Evolutionary conservation across 2,113 vertebrate genomes (phyloP).

Genomic region (Lichenostomus cassidix): DNA sequence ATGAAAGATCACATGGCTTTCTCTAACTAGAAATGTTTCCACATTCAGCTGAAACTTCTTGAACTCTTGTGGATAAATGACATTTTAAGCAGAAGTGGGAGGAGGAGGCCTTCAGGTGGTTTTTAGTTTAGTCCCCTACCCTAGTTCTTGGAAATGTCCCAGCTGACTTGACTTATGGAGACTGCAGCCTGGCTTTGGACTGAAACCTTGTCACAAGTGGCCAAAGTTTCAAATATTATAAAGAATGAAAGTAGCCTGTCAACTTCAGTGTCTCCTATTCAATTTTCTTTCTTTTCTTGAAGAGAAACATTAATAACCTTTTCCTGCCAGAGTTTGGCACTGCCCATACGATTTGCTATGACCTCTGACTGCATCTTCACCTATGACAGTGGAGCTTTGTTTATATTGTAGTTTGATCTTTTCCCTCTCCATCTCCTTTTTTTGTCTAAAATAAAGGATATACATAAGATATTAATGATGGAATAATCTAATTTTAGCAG

Average conservation of each 20-base stretch:
- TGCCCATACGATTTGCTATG: fast-evolving
- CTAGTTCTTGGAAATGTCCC: background rate
- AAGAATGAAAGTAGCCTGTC: background rate
- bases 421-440: background rate
- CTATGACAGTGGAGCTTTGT: background rate
- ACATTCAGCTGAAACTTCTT: background rate
- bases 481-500: background rate
- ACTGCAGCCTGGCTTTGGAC: background rate
- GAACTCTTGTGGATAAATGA: background rate
- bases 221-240: background rate
- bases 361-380: background rate
- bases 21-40: background rate
- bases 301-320: background rate
- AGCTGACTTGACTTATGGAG: background rate
- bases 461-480: background rate
- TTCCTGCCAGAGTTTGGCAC: background rate
- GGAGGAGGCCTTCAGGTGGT: background rate
- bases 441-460: background rate
- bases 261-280: background rate
- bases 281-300: background rate
- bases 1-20: background rate
- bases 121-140: background rate
- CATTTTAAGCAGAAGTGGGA: background rate
- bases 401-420: background rate
- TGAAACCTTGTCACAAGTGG: background rate